Percentiles rank a stretch among this genome's conserved stretches.
These are phyloP conservation scores for Drosophila falleni DNA, from an alignment of 2,888 invertebrate species.

Conservation along the genomic window DNA sequence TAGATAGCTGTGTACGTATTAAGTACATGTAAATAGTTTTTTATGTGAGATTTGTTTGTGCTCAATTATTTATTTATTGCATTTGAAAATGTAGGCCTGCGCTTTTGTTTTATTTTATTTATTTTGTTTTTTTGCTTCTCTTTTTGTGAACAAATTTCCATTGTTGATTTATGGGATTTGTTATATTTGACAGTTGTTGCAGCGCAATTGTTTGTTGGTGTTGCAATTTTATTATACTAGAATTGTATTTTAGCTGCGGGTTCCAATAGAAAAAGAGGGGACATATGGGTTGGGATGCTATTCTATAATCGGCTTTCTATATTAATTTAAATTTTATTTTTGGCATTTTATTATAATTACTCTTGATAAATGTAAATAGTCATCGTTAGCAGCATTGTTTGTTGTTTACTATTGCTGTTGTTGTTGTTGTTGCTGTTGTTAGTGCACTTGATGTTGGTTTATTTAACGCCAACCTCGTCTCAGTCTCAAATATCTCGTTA, in stretches of 20 bases:
- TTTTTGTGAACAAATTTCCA: conserved; percentile 52
- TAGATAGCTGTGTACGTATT: background rate
- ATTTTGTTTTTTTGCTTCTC: conserved; percentile 11
- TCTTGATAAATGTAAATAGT: conserved; percentile 77
- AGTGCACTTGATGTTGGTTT: conserved; percentile 72
- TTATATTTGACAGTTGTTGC: conserved; percentile 75
- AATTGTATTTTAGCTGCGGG: conserved; percentile 35
- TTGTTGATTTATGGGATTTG: conserved; percentile 83
- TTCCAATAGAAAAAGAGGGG: background rate
- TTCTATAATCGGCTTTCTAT: conserved; percentile 80
- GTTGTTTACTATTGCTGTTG: conserved; percentile 32
- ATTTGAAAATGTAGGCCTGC: conserved; percentile 33
- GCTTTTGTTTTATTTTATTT: conserved; percentile 29
- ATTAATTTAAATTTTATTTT: conserved; percentile 82
- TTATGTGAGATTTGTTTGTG: conserved; percentile 24
- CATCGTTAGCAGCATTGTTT: conserved; percentile 68
- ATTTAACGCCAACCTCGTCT: conserved; percentile 26
- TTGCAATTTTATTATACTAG: conserved; percentile 40
- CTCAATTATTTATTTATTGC: conserved; percentile 41
- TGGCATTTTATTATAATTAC: conserved; percentile 80
- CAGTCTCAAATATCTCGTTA: conserved; percentile 35
- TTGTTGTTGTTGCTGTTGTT: conserved; percentile 41
- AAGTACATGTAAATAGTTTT: conserved; percentile 32
- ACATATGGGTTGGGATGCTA: background rate
- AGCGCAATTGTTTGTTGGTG: conserved; percentile 34